Conservation (phyloP, 2,888 invertebrate species). For the Stenoptilia bipunctidactyla region DNA sequence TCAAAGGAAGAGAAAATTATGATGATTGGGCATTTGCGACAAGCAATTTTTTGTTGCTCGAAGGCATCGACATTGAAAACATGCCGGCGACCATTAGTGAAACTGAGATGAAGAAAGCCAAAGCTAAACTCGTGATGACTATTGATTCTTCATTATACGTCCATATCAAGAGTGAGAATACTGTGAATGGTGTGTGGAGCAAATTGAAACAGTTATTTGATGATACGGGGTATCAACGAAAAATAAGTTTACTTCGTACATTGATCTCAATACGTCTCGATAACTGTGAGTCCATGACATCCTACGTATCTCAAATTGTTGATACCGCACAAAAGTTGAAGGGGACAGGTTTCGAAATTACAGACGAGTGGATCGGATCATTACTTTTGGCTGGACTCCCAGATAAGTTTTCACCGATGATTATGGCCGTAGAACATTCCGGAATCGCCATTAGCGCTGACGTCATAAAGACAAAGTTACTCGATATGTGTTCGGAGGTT, state of each 20-base stretch:
- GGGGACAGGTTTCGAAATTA: slow-evolving; percentile 2
- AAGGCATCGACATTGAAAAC: slow-evolving; percentile 7
- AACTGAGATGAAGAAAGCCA: too few relatives aligned
- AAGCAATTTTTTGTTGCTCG: slow-evolving; percentile 9
- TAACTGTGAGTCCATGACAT: slow-evolving; percentile 4
- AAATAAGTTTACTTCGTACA: slow-evolving; percentile 5
- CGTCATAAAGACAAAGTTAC: slow-evolving; percentile 10
- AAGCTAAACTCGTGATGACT: slow-evolving; percentile 7
- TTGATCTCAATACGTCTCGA: slow-evolving; percentile 8
- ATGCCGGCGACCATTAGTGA: too few relatives aligned
- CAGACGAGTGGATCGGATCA: slow-evolving; percentile 9
- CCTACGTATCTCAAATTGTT: slow-evolving; percentile 7
- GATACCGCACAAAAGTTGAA: slow-evolving; percentile 6
- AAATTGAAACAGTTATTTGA: not conserved
- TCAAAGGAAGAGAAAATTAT: slow-evolving; percentile 16
- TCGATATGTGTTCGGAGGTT: slow-evolving; percentile 3
- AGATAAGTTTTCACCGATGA: slow-evolving; percentile 16
- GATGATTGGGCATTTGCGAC: slow-evolving; percentile 12
- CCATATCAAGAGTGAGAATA: not conserved
- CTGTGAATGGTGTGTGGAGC: not conserved
- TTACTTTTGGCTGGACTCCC: slow-evolving; percentile 16
- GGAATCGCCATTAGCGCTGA: slow-evolving; percentile 8
- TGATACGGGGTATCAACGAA: slow-evolving; percentile 3
- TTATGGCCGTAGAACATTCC: slow-evolving; percentile 17
- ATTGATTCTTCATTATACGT: not conserved